Base-by-base conservation (phyloP, 2,797 vertebrate genomes). In the Holocentrus rufus region DNA sequence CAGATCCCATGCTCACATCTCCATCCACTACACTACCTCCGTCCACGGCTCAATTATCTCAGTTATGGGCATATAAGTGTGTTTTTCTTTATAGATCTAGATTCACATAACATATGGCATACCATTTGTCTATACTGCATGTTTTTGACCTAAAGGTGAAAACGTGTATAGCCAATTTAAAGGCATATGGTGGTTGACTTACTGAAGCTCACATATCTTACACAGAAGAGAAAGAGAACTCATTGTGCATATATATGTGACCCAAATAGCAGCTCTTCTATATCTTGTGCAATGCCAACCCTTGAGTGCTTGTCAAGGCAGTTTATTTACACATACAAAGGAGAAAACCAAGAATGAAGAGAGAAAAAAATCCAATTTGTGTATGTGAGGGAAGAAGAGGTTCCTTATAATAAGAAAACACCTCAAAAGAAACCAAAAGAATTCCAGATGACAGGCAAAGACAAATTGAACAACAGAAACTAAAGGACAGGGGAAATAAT, bases 91-190 rank as follows among this genome's bases (percentile, higher is more conserved):
- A 39, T 39, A 67, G 54, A 65, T 80, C 46, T 70, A 66, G 31
- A 58, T 59, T 72, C 69, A 44, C 63, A 50, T 56, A 66, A 58
- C 56, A 72, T 15, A 7, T 70, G 70, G 76, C 66, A 18, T 36
- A 47, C 83, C 87, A 84, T 89, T 84, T 89, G 90, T 69, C 69
- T 65, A 20, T 46, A 56, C 54, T 36, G 76, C 55, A 68, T 60
- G 77, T 68, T 81, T 70, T 62, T 77, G 73, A 61, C 86, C 66
- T n/a, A 62, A 69, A 70, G 81, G 68, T 76, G 76, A 74, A 71
- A 18, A 68, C 20, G 83, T 36, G 53, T 77, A 79, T 31, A 81
- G 68, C 70, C 68, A 42, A 34, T 66, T 66, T 79, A 25, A 69
- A 65, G 44, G 62, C 80, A 81, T 75, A 80, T 80, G 84, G 78